Evolutionary conservation across 1,140 invertebrate species (phyloP), one percentile per base, ranked within the genome.

Genomic region (Fopius arisanus): DNA sequence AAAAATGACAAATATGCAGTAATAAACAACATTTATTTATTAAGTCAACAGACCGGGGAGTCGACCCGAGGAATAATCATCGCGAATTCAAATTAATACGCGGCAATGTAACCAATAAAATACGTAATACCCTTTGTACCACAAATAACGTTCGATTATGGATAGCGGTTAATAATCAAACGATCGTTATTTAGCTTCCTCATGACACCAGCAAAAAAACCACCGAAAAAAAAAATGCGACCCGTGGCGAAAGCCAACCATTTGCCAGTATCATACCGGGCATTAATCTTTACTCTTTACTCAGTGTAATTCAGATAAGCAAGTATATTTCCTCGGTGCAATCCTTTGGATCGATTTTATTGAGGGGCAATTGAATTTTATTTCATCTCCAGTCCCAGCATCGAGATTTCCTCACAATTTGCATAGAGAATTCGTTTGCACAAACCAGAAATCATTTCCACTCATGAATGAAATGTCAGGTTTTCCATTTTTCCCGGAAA

Each of bases 211-310:
- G 14, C 33, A 51, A 51, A 51, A 51, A 21, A 51, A 51, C 3
- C n/a, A 51, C 9, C 19, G 43, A 51, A 51, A 51, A 51, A 51
- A 14, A 19, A 51, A 40, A 40, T 5, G 12, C n/a, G 14, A 51
- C 19, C 19, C 43, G 7, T 14, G 43, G 43, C 43, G 43, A 51
- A 51, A 51, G 43, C 43, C 43, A 16, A 51, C 43, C 43, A 51
- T 51, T 51, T 14, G 19, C 43, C 43, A 19, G 43, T 51, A 51
- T 51, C 43, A 51, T 51, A 16, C 3, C 43, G 43, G 19, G 43
- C 43, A 51, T 51, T 51, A 51, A 51, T 51, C 43, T 12, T 51
- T 51, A 51, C 43, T 51, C 43, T 51, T 51, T 51, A 51, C n/a
- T 51, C 43, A 51, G 19, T 14, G 19, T 21, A 14, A 0, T 51